A percentile compares a stretch with the other conserved stretches of the same genome.
phyloP scores from a whole-genome alignment of 2,888 invertebrate genomes.

The Amblyjoppa fuscipennis region DNA sequence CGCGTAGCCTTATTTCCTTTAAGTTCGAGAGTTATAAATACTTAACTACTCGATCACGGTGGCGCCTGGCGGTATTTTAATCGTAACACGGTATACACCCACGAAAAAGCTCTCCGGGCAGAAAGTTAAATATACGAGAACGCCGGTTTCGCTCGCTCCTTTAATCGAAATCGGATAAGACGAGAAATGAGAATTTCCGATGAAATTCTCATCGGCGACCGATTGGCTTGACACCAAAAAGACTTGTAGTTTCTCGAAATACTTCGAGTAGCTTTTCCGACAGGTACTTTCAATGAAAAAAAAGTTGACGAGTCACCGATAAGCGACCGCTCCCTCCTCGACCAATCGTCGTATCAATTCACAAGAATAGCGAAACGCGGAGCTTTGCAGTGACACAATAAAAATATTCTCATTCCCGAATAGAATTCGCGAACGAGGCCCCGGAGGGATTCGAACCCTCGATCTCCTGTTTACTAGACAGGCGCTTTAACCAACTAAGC shows the following conservation, averaged over 20 bases:
- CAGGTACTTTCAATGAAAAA: neutral
- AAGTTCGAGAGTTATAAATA: slow-evolving; percentile 71
- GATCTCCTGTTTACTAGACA: slow-evolving; percentile 91
- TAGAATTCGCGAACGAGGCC: slow-evolving; percentile 31
- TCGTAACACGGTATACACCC: slow-evolving; percentile 24
- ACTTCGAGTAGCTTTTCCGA: neutral
- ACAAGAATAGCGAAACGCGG: neutral
- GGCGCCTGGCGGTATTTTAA: slow-evolving; percentile 64
- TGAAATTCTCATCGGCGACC: neutral
- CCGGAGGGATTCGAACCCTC: slow-evolving; percentile 89
- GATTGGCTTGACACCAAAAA: slow-evolving; percentile 4
- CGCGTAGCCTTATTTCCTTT: slow-evolving; percentile 58
- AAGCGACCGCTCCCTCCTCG: neutral
- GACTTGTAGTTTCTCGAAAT: neutral
- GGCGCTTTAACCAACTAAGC: slow-evolving; percentile 93
- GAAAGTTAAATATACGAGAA: slow-evolving; percentile 8
- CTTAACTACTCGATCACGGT: slow-evolving; percentile 37
- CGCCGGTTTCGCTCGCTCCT: neutral
- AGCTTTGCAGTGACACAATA: neutral
- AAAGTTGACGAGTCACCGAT: slow-evolving; percentile 1
- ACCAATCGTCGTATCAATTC: neutral
- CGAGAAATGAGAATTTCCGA: slow-evolving; percentile 21
- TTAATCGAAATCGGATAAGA: slow-evolving; percentile 31
- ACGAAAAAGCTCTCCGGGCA: slow-evolving; percentile 24
- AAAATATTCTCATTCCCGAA: slow-evolving; percentile 32